Base-by-base conservation (phyloP, 2,888 invertebrate species). In the Agriopis marginaria region DNA sequence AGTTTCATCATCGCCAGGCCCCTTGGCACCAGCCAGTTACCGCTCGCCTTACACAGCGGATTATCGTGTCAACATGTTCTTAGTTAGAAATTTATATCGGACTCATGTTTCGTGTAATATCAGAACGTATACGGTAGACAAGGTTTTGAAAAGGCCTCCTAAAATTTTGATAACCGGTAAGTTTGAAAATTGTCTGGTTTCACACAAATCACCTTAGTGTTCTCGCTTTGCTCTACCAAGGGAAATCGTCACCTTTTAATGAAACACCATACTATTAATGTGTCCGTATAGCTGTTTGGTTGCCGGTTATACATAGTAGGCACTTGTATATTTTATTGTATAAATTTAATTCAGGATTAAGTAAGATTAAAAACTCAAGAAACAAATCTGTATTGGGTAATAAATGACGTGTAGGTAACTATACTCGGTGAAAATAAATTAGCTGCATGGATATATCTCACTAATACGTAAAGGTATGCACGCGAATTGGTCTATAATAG, bases 141-240 rank as follows among this genome's bases (percentile, higher is more conserved):
- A 76, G 53, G 71, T 78, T 51, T 79, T 77, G 55, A 83, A 83
- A 73, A 89, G 83, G 62, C 85, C 92, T 7, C 95, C 95, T 40
- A 94, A 95, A 84, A 95, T 95, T 79, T 87, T 95, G 56, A 95
- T 95, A 53, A 95, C 95, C 54, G 95, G 95, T 95, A 82, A 93
- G 90, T 89, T 79, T 68, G 23, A 54, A 62, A 51, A 53, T 47
- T 32, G 2, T 14, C 14, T 6, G 39, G 45, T 54, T 51, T 23
- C 3, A n/a, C 8, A 14, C 1, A 40, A 55, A 6, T 14, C 17
- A 44, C 9, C 1, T n/a, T 55, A 51, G 51, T 11, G 4, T 9
- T 17, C 6, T 50, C 17, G 50, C 23, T 17, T 23, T 10, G 17
- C 17, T 23, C 17, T 23, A 23, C 17, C 17, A 23, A 0, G 17